Conservation (phyloP, 1,140 invertebrate species). For the Anoplolepis gracilipes region DNA sequence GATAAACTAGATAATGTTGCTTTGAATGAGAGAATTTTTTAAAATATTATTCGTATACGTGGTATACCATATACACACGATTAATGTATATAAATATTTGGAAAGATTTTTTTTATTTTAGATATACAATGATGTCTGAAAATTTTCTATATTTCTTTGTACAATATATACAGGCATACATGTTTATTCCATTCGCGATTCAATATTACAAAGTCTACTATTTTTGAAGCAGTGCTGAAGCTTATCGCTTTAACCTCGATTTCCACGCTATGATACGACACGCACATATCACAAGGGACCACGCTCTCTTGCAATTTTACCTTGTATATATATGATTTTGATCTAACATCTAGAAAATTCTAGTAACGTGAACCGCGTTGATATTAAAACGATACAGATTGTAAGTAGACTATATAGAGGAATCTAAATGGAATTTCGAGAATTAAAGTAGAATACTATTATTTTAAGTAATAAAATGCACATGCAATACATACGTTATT, state of each 20-base stretch:
- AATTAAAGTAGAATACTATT: background rate
- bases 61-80: too few relatives aligned
- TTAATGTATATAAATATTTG: background rate
- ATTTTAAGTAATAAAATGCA: background rate
- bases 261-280: slow-evolving; percentile 32
- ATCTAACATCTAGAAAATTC: slow-evolving; percentile 21
- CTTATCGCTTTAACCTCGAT: slow-evolving; percentile 39
- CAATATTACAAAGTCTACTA: slow-evolving; percentile 11
- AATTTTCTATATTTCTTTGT: background rate
- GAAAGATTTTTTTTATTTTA: background rate
- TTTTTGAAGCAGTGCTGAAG: slow-evolving; percentile 35
- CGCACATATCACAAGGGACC: slow-evolving; percentile 25
- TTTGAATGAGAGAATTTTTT: background rate
- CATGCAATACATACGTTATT: background rate
- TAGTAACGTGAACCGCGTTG: background rate
- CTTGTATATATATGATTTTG: slow-evolving; percentile 22
- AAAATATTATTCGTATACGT: background rate
- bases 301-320: slow-evolving; percentile 37
- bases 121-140: background rate
- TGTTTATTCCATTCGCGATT: background rate
- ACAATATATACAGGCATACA: background rate
- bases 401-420: background rate
- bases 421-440: background rate
- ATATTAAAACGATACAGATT: slow-evolving; percentile 10
- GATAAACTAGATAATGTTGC: too few relatives aligned